Evolutionary conservation across 2,888 invertebrate genomes (phyloP).

Genomic region (Cosmia pyralina): DNA sequence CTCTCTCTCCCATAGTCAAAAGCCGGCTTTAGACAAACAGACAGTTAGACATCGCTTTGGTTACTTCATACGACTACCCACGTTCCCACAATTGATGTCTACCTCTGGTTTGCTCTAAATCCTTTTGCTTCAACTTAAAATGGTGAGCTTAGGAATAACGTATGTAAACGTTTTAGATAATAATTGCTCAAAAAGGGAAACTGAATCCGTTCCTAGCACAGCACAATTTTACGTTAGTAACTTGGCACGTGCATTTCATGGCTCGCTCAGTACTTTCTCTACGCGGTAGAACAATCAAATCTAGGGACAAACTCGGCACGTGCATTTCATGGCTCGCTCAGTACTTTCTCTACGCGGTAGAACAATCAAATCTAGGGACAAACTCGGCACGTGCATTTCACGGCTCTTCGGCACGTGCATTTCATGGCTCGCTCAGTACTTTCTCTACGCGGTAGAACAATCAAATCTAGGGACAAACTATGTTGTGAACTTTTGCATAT

Average conservation of each 20-base stretch:
- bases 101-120: constrained; percentile 26
- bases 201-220: constrained; percentile 78
- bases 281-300: constrained; percentile 39
- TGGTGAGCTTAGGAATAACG: constrained; percentile 18
- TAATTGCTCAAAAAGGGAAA: constrained; percentile 82
- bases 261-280: constrained; percentile 50
- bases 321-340: constrained; percentile 54
- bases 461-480: constrained; percentile 70
- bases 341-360: constrained; percentile 38
- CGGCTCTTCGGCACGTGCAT: constrained; percentile 47
- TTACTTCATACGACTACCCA: not conserved
- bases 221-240: constrained; percentile 74
- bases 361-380: constrained; percentile 60
- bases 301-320: constrained; percentile 70
- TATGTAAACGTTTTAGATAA: constrained; percentile 51
- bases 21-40: not conserved
- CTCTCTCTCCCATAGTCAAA: too few relatives aligned
- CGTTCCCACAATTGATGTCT: constrained; percentile 1
- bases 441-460: constrained; percentile 37
- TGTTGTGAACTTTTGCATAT: constrained; percentile 88
- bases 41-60: not conserved
- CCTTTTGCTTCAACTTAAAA: constrained; percentile 33
- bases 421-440: constrained; percentile 53
- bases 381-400: constrained; percentile 66
- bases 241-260: constrained; percentile 50